These are phyloP conservation scores for Puffinus mauretanicus DNA, from an alignment of 2,113 vertebrate species.

Conservation along the genomic window DNA sequence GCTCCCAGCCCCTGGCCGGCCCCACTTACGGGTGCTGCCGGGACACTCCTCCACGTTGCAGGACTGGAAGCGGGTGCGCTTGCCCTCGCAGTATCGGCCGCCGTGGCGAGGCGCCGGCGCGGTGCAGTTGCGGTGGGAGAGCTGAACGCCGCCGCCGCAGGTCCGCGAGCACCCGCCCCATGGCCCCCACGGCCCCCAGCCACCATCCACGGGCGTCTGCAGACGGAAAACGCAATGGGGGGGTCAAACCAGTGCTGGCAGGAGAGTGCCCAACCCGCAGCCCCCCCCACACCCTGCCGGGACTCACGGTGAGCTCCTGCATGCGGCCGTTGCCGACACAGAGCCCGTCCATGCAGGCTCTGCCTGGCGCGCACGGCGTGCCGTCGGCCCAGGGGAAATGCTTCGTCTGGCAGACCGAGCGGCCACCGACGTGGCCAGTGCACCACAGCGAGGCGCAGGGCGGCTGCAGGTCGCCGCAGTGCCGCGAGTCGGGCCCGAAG, in stretches of 20 bases:
- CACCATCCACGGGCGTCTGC: conserved; percentile 65
- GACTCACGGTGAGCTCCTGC: conserved; percentile 65
- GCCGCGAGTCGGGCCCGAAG: conserved; percentile 69
- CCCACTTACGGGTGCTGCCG: conserved; percentile 50
- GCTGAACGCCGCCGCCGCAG: conserved; percentile 71
- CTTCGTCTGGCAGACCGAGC: conserved; percentile 76
- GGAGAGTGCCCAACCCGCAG: too few species aligned
- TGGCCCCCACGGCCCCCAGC: conserved; percentile 71
- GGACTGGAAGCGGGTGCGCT: conserved; percentile 68
- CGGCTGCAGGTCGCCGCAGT: conserved; percentile 66
- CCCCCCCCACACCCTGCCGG: rapidly evolving
- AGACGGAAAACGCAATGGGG: rapidly evolving
- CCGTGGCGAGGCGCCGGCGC: conserved; percentile 62
- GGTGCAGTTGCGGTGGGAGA: conserved; percentile 68
- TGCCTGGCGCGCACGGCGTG: conserved; percentile 55
- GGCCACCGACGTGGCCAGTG: conserved; percentile 62
- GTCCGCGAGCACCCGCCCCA: conserved; percentile 73
- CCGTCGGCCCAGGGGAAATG: conserved; percentile 77
- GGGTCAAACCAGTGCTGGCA: rapidly evolving
- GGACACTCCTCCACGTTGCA: conserved; percentile 67
- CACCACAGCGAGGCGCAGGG: conserved; percentile 76
- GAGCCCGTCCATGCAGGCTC: conserved; percentile 69
- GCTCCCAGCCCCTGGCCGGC: rapidly evolving
- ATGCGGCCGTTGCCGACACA: conserved; percentile 60
- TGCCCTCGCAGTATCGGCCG: conserved; percentile 73